Conservation (phyloP, 37 sponge, comb jelly and placozoan genomes). For the Halisarca cf. caerulea region DNA sequence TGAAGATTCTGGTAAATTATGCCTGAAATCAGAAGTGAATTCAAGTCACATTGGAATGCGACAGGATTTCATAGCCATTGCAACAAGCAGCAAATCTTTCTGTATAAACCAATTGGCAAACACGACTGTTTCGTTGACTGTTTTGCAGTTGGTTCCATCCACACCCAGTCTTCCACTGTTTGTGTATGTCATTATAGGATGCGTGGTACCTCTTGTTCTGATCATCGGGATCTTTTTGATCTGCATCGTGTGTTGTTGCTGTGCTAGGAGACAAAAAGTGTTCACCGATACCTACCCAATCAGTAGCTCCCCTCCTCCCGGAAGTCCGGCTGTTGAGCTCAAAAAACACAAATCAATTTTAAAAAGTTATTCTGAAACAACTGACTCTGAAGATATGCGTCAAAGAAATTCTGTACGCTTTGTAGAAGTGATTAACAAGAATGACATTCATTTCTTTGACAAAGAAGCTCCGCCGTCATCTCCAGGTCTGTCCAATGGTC, state of each 20-base stretch:
- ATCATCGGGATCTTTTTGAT: neutral
- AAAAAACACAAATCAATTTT: conserved; percentile 4
- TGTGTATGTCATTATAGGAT: neutral
- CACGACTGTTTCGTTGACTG: neutral
- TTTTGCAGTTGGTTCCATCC: neutral
- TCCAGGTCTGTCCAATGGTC: neutral
- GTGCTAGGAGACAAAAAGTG: neutral
- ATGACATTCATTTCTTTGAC: neutral
- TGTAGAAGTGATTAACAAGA: conserved; percentile 4
- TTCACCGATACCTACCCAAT: neutral
- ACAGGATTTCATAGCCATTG: neutral
- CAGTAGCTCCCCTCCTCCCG: neutral
- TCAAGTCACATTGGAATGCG: neutral
- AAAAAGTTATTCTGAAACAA: neutral
- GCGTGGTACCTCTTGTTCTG: neutral
- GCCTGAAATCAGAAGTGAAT: neutral
- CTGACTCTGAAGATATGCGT: neutral
- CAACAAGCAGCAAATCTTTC: neutral
- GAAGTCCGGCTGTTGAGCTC: neutral
- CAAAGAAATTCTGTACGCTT: conserved; percentile 27
- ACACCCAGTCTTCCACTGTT: neutral
- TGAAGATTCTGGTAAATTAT: too few relatives aligned
- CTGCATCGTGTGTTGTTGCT: neutral
- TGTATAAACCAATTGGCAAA: neutral
- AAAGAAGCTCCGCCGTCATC: neutral